A percentile compares a stretch with the other conserved stretches of the same genome.
These are phyloP conservation scores for Chauna torquata DNA, from an alignment of 2,113 vertebrate species.

Conservation along the genomic window DNA sequence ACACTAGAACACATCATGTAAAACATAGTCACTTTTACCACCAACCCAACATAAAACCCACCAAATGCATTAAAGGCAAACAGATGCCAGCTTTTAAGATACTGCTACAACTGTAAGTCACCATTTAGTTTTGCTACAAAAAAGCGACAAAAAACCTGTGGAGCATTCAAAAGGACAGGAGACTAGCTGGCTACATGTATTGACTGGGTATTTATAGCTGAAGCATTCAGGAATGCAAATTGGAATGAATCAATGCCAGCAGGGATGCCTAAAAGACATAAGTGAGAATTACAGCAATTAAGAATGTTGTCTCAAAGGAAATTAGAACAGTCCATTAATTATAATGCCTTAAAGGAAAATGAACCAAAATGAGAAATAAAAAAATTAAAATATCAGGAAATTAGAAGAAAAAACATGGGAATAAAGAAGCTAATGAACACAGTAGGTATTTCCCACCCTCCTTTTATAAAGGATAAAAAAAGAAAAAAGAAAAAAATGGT, in stretches of 20 bases:
- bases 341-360: constrained; percentile 74
- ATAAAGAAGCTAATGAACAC: not conserved
- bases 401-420: constrained; percentile 19
- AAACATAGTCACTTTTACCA: not conserved
- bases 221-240: constrained; percentile 59
- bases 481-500: not conserved
- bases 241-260: constrained; percentile 70
- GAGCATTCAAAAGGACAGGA: not conserved
- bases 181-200: constrained; percentile 7
- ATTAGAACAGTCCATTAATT: constrained; percentile 78
- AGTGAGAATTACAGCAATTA: constrained; percentile 79
- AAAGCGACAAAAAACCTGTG: not conserved
- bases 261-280: constrained; percentile 72
- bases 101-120: not conserved
- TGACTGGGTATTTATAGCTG: constrained; percentile 63
- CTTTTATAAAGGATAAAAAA: not conserved
- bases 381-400: constrained; percentile 67
- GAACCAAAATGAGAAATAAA: constrained; percentile 53
- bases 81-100: not conserved
- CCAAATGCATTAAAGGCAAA: not conserved
- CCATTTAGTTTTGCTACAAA: not conserved
- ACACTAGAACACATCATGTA: not conserved
- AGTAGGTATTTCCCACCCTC: not conserved
- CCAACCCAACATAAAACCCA: not conserved
- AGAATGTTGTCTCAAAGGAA: constrained; percentile 74